Percentiles rank a stretch among this genome's conserved stretches.
Conservation (phyloP, 2,113 vertebrate genomes). For the Loxodonta africana region DNA sequence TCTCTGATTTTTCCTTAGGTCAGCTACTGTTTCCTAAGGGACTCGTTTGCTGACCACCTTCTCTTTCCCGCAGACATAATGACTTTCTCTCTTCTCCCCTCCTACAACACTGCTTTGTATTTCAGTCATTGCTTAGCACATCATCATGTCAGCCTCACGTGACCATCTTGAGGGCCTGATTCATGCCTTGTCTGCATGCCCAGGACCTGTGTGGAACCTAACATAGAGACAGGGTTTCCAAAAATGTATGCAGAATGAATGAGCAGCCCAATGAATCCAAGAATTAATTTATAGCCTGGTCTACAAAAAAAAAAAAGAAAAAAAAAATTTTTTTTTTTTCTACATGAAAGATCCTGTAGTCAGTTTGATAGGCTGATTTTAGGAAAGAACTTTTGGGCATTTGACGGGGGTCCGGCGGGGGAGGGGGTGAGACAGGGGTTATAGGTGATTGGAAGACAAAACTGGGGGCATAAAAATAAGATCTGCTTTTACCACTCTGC, state of each 20-base stretch:
- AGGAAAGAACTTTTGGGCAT: neutral
- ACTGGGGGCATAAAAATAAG: neutral
- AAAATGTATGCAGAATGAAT: neutral
- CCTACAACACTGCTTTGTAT: neutral
- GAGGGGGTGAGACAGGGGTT: neutral
- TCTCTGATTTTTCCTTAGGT: neutral
- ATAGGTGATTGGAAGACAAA: neutral
- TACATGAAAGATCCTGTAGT: neutral
- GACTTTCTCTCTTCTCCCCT: neutral
- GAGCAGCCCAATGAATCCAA: neutral
- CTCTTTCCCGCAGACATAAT: neutral
- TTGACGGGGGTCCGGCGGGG: neutral
- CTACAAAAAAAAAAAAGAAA: too few relatives aligned
- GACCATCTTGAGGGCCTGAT: neutral
- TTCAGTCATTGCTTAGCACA: neutral
- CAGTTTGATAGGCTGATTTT: neutral
- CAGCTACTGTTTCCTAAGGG: neutral
- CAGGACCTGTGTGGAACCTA: neutral
- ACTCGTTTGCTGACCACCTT: neutral
- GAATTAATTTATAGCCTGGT: neutral
- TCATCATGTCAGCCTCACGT: neutral
- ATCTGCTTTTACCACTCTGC: neutral
- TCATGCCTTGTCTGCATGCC: neutral
- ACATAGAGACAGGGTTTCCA: neutral
- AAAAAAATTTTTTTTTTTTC: too few relatives aligned